Percentiles rank a stretch among this genome's conserved stretches.
phyloP scores from a whole-genome alignment of 2,113 vertebrate species.

The Antechinus stuartii region DNA sequence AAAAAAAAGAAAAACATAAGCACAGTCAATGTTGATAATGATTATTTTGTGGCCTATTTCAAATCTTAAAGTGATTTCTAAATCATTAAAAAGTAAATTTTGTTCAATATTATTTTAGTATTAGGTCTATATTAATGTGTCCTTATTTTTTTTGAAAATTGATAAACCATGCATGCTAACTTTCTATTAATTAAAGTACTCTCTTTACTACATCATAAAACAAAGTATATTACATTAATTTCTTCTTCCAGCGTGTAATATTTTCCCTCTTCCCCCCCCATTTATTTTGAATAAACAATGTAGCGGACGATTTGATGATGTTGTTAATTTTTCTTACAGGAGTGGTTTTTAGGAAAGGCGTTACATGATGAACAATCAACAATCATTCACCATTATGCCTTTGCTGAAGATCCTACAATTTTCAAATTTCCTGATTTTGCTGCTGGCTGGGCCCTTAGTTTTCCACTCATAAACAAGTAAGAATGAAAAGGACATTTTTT shows the following conservation, averaged over 20 bases:
- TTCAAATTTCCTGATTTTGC: conserved; percentile 98
- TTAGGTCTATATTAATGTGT: conserved; percentile 44
- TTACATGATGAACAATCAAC: conserved; percentile 96
- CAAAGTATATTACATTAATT: conserved; percentile 10
- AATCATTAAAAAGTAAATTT: background rate
- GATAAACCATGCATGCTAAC: conserved; percentile 22
- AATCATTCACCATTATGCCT: conserved; percentile 99
- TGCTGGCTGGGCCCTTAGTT: conserved; percentile 95
- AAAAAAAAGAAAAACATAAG: background rate
- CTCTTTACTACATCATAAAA: background rate
- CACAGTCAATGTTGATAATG: background rate
- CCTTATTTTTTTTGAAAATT: conserved; percentile 35
- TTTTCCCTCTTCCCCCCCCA: background rate
- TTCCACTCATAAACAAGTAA: conserved; percentile 94
- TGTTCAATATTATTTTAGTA: background rate
- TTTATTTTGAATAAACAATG: conserved; percentile 40
- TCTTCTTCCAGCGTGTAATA: conserved; percentile 63
- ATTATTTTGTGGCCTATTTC: background rate
- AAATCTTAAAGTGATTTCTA: conserved; percentile 15
- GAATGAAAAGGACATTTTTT: conserved; percentile 64
- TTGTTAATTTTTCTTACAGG: conserved; percentile 85
- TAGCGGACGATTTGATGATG: conserved; percentile 66
- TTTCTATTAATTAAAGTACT: background rate
- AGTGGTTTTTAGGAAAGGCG: conserved; percentile 96
- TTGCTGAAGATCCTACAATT: conserved; percentile 93